phyloP scores from a whole-genome alignment of 1,140 invertebrate genomes.

The Muscidifurax raptorellus region DNA sequence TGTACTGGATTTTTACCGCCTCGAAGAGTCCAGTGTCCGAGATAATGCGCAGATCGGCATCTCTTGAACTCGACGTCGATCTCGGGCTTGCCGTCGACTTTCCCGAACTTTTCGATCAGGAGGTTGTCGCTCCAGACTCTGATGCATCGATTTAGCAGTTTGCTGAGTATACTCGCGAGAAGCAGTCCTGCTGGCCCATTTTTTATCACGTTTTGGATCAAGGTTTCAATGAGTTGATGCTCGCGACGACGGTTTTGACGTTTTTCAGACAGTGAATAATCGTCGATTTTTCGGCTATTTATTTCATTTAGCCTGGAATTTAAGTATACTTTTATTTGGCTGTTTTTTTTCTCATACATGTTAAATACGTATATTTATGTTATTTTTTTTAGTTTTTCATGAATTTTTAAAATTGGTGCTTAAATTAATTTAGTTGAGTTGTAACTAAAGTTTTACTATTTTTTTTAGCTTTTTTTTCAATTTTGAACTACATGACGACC shows the following conservation, averaged over 20 bases:
- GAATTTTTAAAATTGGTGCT: not conserved
- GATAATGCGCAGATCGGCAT: not conserved
- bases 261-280: not conserved
- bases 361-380: not conserved
- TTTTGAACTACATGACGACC: not conserved
- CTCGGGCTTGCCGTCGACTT: no score
- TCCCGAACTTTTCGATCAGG: not conserved
- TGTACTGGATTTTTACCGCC: not conserved
- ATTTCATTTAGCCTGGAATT: not conserved
- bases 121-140: not conserved
- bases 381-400: not conserved
- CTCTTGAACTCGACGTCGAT: not conserved
- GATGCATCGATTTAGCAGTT: not conserved
- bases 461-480: not conserved
- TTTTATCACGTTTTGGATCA: not conserved
- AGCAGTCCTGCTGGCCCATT: not conserved
- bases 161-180: not conserved
- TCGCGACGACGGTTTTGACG: not conserved
- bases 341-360: not conserved
- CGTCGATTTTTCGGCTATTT: not conserved
- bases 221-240: not conserved
- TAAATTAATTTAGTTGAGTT: no score
- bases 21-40: conserved; percentile 9
- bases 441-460: not conserved
- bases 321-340: not conserved